A percentile compares a stretch with the other conserved stretches of the same genome.
Conservation (phyloP, 2,113 vertebrate genomes). For the Amphilophus citrinellus region DNA sequence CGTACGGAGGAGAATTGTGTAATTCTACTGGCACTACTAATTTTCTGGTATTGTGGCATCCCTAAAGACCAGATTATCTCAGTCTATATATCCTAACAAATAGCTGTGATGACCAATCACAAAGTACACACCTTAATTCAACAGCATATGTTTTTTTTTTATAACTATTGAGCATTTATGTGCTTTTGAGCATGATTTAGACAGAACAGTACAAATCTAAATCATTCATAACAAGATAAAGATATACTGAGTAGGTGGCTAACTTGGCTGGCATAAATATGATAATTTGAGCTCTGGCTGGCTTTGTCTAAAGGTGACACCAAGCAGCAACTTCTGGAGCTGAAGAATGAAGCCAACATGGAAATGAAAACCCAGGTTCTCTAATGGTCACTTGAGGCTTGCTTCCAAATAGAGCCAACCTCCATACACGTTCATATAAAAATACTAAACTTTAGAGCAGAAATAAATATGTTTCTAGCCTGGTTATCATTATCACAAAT, state of each 20-base stretch:
- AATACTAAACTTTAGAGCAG: not conserved
- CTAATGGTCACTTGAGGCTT: not conserved
- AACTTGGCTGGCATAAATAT: not conserved
- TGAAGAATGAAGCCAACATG: not conserved
- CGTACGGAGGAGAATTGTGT: too few relatives aligned
- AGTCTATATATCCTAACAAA: not conserved
- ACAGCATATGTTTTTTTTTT: not conserved
- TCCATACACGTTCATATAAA: not conserved
- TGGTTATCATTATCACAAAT: not conserved
- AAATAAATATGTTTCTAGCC: not conserved
- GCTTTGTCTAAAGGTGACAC: not conserved
- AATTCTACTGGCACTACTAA: too few relatives aligned
- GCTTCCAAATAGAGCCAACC: not conserved
- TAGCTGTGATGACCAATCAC: not conserved
- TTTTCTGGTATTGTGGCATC: not conserved
- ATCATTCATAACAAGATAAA: not conserved
- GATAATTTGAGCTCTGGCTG: slow-evolving; percentile 1
- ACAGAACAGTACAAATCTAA: not conserved
- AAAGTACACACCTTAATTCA: not conserved
- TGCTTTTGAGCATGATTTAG: not conserved
- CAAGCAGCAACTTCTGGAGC: not conserved
- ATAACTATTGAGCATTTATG: not conserved
- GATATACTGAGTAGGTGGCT: not conserved
- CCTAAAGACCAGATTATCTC: not conserved
- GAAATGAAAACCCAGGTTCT: not conserved